Percentiles rank a stretch among this genome's conserved stretches.
phyloP scores from a whole-genome alignment of 2,888 invertebrate species.

The Drosophila acutilabella region DNA sequence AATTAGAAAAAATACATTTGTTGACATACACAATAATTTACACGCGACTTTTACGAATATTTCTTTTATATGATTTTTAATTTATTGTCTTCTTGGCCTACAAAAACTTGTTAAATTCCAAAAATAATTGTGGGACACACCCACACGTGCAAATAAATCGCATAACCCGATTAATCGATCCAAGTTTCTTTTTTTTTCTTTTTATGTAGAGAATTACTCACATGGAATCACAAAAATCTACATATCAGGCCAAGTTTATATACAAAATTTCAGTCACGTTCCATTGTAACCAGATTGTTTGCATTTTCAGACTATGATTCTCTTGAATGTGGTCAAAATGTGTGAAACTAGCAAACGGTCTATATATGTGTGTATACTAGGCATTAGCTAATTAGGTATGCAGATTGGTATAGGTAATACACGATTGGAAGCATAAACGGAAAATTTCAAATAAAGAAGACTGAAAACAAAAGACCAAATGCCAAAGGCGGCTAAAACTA shows the following conservation, averaged over 20 bases:
- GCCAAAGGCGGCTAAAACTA: conserved; percentile 59
- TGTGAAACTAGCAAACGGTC: conserved; percentile 44
- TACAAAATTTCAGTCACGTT: conserved; percentile 35
- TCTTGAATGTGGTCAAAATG: conserved; percentile 28
- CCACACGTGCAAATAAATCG: conserved; percentile 24
- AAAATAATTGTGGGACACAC: conserved; percentile 1
- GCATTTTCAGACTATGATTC: conserved; percentile 28
- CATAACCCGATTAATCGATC: conserved; percentile 14
- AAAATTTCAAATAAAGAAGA: conserved; percentile 25
- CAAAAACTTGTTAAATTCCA: conserved; percentile 14
- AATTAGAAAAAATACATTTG: not conserved
- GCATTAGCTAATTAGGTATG: conserved; percentile 72
- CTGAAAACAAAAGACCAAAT: conserved; percentile 36
- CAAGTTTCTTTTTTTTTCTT: conserved; percentile 24
- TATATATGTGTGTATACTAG: conserved; percentile 49
- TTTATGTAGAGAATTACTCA: conserved; percentile 11
- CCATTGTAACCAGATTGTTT: conserved; percentile 21
- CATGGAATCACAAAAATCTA: conserved; percentile 19
- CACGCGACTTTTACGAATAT: no score
- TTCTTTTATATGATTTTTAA: not conserved
- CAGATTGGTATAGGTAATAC: conserved; percentile 46
- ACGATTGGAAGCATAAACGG: conserved; percentile 37
- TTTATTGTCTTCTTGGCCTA: not conserved
- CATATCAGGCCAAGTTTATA: not conserved
- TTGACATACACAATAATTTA: not conserved